phyloP scores from a whole-genome alignment of 2,113 vertebrate species.

The Myrmecobius fasciatus region DNA sequence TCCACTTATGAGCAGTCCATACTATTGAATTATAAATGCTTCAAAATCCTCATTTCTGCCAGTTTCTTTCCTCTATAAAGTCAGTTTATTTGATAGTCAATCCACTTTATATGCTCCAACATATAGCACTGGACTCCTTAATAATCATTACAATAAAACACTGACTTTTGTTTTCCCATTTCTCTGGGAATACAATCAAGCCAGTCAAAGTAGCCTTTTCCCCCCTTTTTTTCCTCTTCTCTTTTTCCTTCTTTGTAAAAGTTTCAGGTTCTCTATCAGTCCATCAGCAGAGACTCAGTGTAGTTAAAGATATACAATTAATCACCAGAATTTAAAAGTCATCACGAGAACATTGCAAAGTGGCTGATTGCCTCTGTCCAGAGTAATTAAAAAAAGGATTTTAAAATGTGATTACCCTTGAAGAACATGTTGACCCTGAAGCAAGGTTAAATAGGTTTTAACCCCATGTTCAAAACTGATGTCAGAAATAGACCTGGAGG shows the following conservation, averaged over 20 bases:
- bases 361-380: slow-evolving; percentile 64
- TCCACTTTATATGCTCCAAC: not conserved
- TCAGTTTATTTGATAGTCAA: not conserved
- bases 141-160: slow-evolving; percentile 45
- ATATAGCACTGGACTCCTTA: slow-evolving; percentile 11
- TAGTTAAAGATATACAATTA: slow-evolving; percentile 63
- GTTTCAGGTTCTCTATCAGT: slow-evolving; percentile 11
- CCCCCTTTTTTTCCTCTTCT: not conserved
- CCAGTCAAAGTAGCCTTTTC: not conserved
- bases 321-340: slow-evolving; percentile 65
- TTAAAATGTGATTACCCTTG: slow-evolving; percentile 16
- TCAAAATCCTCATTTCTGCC: not conserved
- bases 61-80: not conserved
- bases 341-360: slow-evolving; percentile 29
- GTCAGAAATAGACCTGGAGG: slow-evolving; percentile 28
- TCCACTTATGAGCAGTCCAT: not conserved
- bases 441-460: slow-evolving; percentile 12
- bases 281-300: not conserved
- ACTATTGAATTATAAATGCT: not conserved
- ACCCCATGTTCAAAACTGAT: slow-evolving; percentile 49
- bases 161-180: slow-evolving; percentile 29
- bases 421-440: slow-evolving; percentile 62
- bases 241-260: slow-evolving; percentile 24
- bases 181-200: slow-evolving; percentile 47
- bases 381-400: slow-evolving; percentile 56